A percentile compares a stretch with the other conserved stretches of the same genome.
Evolutionary conservation across 2,888 invertebrate species (phyloP).

Genomic region (Lasioglossum zephyrum): DNA sequence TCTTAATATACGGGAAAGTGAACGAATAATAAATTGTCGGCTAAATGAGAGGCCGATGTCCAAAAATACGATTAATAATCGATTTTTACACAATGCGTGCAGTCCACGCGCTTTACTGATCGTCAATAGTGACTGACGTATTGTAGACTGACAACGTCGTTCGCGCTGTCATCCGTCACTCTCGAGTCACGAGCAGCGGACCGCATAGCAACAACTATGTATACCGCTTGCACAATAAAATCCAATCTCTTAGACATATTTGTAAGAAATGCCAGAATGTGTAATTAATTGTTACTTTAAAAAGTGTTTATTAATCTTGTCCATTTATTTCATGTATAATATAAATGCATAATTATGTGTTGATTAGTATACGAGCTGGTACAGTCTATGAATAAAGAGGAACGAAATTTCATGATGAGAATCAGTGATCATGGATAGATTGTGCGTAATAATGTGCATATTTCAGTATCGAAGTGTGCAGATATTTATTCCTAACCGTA

Average conservation of each 20-base stretch:
- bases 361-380: neutral
- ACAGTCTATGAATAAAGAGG: neutral
- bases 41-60: neutral
- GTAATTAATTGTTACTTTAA: neutral
- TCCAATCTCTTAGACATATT: neutral
- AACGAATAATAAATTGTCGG: neutral
- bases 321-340: neutral
- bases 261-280: neutral
- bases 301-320: neutral
- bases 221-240: neutral
- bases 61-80: slow-evolving; percentile 1
- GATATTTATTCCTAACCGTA: neutral
- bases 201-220: slow-evolving; percentile 4
- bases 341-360: neutral
- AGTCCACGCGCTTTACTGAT: neutral
- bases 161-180: slow-evolving; percentile 11
- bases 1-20: neutral
- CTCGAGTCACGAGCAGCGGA: neutral
- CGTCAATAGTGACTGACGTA: slow-evolving; percentile 9
- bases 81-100: slow-evolving; percentile 1
- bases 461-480: neutral
- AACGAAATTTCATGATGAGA: neutral
- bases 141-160: slow-evolving; percentile 13
- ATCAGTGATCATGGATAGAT: neutral
- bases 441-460: neutral